Evolutionary conservation across 2,113 vertebrate genomes (phyloP).

Genomic region (Clarias gariepinus): DNA sequence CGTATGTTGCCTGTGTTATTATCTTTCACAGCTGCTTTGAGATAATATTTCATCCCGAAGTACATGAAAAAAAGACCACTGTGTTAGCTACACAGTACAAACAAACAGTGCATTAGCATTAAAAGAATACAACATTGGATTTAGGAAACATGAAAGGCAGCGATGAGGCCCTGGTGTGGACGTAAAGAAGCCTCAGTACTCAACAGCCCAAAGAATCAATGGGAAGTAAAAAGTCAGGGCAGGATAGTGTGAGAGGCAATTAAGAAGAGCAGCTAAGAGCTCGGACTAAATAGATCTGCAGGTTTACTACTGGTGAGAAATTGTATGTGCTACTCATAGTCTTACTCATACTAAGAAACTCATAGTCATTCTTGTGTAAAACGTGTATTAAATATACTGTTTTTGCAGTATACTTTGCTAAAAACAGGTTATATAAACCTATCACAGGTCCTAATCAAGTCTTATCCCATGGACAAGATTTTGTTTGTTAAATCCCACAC

Average conservation of each 20-base stretch:
- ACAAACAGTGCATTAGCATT: constrained; percentile 62
- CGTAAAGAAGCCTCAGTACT: constrained; percentile 55
- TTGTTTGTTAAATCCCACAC: background rate
- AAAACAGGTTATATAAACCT: background rate
- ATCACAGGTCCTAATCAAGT: background rate
- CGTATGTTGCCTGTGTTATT: background rate
- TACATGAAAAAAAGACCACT: constrained; percentile 28
- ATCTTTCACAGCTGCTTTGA: background rate
- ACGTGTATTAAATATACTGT: background rate
- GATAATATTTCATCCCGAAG: background rate
- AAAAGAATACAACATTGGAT: constrained; percentile 60
- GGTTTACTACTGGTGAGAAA: constrained; percentile 10
- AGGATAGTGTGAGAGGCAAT: constrained; percentile 47
- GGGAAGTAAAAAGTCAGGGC: constrained; percentile 51
- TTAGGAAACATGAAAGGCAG: constrained; percentile 63
- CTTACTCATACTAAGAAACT: background rate
- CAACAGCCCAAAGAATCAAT: constrained; percentile 58
- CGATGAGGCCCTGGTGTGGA: constrained; percentile 60
- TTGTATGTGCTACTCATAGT: background rate
- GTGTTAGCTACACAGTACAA: constrained; percentile 57
- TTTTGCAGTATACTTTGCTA: background rate
- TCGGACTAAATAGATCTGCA: constrained; percentile 8
- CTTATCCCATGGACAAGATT: background rate
- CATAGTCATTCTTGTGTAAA: background rate
- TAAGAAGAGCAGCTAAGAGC: background rate